Percentiles rank a stretch among this genome's conserved stretches.
Conservation (phyloP, 2,888 invertebrate genomes). For the Pammene aurita region DNA sequence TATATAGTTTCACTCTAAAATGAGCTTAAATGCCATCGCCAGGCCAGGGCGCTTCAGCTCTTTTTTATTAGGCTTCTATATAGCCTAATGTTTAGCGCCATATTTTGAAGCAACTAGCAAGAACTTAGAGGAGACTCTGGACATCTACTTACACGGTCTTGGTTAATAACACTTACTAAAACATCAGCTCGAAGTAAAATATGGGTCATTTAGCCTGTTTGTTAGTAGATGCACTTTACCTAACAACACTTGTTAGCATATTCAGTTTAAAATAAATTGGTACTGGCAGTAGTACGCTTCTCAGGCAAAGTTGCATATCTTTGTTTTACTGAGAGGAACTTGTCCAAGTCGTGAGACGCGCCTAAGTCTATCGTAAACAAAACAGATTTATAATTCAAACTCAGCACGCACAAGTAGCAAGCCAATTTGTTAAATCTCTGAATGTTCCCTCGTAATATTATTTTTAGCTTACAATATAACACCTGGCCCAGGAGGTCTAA, state of each 20-base stretch:
- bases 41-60: neutral
- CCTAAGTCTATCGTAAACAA: neutral
- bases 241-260: neutral
- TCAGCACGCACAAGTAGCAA: neutral
- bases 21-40: neutral
- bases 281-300: neutral
- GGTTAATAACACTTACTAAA: slow-evolving; percentile 31
- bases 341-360: neutral
- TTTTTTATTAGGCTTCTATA: neutral
- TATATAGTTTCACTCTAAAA: neutral
- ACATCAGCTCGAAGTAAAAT: slow-evolving; percentile 4
- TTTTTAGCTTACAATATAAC: neutral
- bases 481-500: neutral
- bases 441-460: neutral
- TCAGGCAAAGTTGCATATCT: neutral
- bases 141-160: slow-evolving; percentile 24
- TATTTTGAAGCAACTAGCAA: slow-evolving; percentile 32
- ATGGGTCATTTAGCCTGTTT: slow-evolving; percentile 9
- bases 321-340: neutral
- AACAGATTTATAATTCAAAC: slow-evolving; percentile 5
- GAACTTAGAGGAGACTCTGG: slow-evolving; percentile 25
- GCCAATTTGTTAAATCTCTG: slow-evolving; percentile 9
- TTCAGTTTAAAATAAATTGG: neutral
- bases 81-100: slow-evolving; percentile 36
- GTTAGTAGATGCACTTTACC: neutral